A percentile compares a stretch with the other conserved stretches of the same genome.
Evolutionary conservation across 2,113 vertebrate genomes (phyloP).

Genomic region (Oryctolagus cuniculus): mOryCun1.1 NC_091434.1:146894001-146894500

Average conservation of each 20-base stretch:
- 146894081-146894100: neutral
- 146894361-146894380: neutral
- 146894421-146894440: neutral
- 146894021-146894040: neutral
- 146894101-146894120: neutral
- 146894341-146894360: neutral
- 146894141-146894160: slow-evolving; percentile 36
- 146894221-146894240: slow-evolving; percentile 97
- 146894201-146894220: slow-evolving; percentile 95
- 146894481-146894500: no score
- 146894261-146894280: neutral
- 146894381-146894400: neutral
- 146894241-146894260: slow-evolving; percentile 12
- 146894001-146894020: neutral
- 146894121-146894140: accelerated
- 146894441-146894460: neutral
- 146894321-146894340: neutral
- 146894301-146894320: neutral
- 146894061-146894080: neutral
- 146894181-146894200: slow-evolving; percentile 98
- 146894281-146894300: neutral
- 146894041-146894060: neutral
- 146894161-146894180: slow-evolving; percentile 98
- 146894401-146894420: neutral
- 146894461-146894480: neutral